phyloP scores from a whole-genome alignment of 2,888 invertebrate genomes.

The Poecilobothrus nobilitatus region DNA sequence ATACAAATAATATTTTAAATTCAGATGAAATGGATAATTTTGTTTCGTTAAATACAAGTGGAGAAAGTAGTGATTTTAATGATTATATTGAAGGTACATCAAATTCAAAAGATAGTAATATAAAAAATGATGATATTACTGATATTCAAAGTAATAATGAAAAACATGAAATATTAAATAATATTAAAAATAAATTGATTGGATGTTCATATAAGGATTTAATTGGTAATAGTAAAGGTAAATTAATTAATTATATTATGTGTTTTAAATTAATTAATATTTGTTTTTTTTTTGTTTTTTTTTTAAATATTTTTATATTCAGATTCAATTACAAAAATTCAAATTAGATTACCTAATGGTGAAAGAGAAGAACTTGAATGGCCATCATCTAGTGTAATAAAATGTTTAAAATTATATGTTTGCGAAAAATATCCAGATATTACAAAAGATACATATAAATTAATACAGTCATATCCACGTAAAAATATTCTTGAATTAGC shows the following conservation, averaged over 20 bases:
- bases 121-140: neutral
- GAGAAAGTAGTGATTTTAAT: conserved; percentile 15
- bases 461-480: conserved; percentile 41
- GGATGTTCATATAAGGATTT: neutral
- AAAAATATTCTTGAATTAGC: conserved; percentile 35
- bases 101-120: neutral
- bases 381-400: conserved; percentile 39
- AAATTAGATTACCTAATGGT: conserved; percentile 23
- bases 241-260: neutral
- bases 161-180: too few relatives aligned
- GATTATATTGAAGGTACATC: conserved; percentile 25
- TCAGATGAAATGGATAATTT: neutral
- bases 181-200: neutral
- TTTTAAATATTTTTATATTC: neutral
- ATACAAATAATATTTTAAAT: neutral
- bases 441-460: conserved; percentile 37
- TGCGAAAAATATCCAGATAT: conserved; percentile 35
- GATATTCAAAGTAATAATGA: neutral
- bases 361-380: conserved; percentile 39
- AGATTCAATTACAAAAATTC: conserved; percentile 22
- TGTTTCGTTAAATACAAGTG: conserved; percentile 9
- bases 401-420: conserved; percentile 36
- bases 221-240: neutral
- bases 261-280: neutral
- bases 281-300: neutral